A percentile compares a stretch with the other conserved stretches of the same genome.
Conservation (phyloP, 1,140 invertebrate genomes). For the Galendromus occidentalis region DNA sequence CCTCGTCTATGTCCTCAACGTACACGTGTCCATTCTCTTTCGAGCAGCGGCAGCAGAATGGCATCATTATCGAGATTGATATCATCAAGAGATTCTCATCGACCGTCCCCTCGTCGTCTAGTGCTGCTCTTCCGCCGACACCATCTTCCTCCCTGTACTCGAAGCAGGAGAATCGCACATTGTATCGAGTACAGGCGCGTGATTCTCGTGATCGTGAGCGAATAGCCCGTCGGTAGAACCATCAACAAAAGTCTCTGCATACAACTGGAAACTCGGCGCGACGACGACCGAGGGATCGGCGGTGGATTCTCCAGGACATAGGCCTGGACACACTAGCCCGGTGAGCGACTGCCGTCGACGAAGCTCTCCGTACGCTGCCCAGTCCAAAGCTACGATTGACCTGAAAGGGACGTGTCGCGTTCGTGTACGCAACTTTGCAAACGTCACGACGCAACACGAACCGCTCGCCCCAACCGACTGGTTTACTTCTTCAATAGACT, state of each 20-base stretch:
- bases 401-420: background rate
- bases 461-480: background rate
- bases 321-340: slow-evolving; percentile 5
- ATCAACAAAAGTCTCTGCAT: background rate
- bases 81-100: background rate
- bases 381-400: slow-evolving; percentile 4
- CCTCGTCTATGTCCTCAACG: background rate
- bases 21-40: background rate
- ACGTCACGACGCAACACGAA: background rate
- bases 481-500: too few relatives aligned
- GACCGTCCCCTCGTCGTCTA: background rate
- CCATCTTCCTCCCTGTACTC: background rate
- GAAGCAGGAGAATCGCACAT: background rate
- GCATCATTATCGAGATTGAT: too few relatives aligned
- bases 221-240: background rate
- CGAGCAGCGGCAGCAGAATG: too few relatives aligned
- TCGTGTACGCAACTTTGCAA: background rate
- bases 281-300: background rate
- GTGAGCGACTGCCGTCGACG: background rate
- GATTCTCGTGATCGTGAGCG: background rate
- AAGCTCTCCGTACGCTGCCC: background rate
- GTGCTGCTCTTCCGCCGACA: background rate
- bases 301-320: background rate
- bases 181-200: background rate
- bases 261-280: background rate